Conservation (phyloP, 1,140 invertebrate species). For the Grapholita molesta region DNA sequence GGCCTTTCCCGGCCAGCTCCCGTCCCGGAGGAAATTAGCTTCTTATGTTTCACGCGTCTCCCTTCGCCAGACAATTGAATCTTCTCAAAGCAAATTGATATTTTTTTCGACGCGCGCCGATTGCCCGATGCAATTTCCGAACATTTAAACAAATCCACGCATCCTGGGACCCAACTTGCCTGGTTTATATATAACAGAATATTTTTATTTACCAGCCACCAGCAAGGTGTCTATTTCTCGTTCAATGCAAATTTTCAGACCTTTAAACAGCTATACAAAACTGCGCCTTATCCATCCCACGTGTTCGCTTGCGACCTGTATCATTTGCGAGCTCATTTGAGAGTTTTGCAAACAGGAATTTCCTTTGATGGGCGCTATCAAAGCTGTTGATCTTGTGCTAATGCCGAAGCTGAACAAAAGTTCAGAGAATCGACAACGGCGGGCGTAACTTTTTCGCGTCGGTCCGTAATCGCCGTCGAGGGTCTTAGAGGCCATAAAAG, state of each 20-base stretch:
- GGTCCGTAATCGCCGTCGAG: conserved; percentile 10
- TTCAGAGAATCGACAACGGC: conserved; percentile 14
- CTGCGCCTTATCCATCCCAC: not conserved
- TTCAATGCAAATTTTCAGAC: too few species aligned
- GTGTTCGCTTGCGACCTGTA: not conserved
- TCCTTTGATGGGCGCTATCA: conserved; percentile 15
- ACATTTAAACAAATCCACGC: conserved; percentile 25
- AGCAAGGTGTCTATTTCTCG: not conserved
- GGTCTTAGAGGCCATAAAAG: conserved; percentile 6
- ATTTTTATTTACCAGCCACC: not conserved
- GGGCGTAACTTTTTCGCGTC: conserved; percentile 15
- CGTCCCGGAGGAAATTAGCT: conserved; percentile 63
- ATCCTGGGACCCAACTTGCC: not conserved
- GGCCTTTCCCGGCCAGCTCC: conserved; percentile 47
- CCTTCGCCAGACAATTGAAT: conserved; percentile 48
- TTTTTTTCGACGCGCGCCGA: conserved; percentile 49
- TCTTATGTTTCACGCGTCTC: conserved; percentile 52
- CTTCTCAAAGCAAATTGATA: conserved; percentile 47
- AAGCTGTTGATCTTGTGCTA: conserved; percentile 16
- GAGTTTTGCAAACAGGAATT: conserved; percentile 14
- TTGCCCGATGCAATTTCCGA: conserved; percentile 44
- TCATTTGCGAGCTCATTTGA: conserved; percentile 15
- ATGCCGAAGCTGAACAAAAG: conserved; percentile 9
- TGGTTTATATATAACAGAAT: not conserved
- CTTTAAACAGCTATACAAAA: not conserved